Conservation (phyloP, 2,797 vertebrate genomes). For the Sebastiscus albofasciatus region DNA sequence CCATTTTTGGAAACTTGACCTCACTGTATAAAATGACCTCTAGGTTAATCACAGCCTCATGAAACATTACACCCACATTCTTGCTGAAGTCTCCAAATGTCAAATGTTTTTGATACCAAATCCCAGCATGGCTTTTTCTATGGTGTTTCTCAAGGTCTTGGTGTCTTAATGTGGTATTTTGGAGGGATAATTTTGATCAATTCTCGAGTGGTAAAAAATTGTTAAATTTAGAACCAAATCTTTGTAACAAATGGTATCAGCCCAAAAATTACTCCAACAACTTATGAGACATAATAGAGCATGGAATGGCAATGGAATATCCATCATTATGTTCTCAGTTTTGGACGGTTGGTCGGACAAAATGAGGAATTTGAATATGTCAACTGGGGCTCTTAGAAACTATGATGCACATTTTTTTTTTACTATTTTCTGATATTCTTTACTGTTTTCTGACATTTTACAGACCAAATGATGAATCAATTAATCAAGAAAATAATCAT, state of each 20-base stretch:
- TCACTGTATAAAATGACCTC: neutral
- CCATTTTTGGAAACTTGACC: no score
- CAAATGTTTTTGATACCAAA: neutral
- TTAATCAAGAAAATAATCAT: neutral
- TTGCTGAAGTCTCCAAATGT: neutral
- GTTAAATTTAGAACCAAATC: neutral
- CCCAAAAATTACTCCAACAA: neutral
- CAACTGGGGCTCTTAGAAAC: no score
- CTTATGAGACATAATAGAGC: neutral
- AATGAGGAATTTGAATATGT: neutral
- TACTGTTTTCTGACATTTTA: neutral
- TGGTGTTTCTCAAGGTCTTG: neutral
- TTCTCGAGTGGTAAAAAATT: neutral
- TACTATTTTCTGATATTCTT: neutral
- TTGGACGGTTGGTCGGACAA: neutral
- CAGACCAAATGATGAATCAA: neutral
- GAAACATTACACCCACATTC: neutral
- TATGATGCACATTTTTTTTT: no score
- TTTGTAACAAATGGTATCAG: neutral
- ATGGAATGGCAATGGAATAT: neutral
- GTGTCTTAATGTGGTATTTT: no score
- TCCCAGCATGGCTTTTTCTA: neutral
- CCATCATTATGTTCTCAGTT: no score
- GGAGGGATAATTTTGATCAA: neutral
- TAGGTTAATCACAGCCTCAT: neutral